Base-by-base conservation (phyloP, 2,797 vertebrate genomes). In the Hoplostethus atlanticus region DNA sequence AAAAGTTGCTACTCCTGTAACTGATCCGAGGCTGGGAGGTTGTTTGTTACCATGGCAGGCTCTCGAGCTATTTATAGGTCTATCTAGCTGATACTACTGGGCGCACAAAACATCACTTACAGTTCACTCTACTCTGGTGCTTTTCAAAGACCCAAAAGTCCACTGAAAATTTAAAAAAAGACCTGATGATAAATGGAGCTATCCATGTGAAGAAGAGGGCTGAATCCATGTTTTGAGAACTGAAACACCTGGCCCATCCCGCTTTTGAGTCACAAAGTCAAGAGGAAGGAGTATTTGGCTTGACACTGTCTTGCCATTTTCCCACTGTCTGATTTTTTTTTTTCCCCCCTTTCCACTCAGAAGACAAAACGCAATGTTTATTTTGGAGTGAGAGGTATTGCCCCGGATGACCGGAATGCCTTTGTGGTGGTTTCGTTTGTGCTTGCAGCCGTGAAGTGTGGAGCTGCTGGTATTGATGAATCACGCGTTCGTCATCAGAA, bases 1-100 rank as follows among this genome's bases (percentile, higher is more conserved):
- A 95, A 94, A 94, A 94, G 89, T 93, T 85, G 71, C 81, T 71
- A 79, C 86, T 90, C 86, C 84, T 84, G 90, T 91, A 94, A 94
- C 86, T 71, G 89, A 95, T 88, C 88, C 80, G 63, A 60, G 74
- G 81, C 79, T 57, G 77, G 79, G 81, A 70, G 80, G 76, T 81
- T 84, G 87, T 88, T 88, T 92, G 88, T 93, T 93, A 88, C 88
- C 89, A 89, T 90, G 85, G 89, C 76, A 84, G 87, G 73, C 77
- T 82, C 76, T 71, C 51, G 63, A 50, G 87, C 85, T 94, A 93
- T 94, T 93, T 92, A 92, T 93, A 94, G 84, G 65, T 74, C 73
- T 84, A 79, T 88, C 74, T 87, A 66, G 84, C 85, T 84, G 73
- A 55, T 81, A 81, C 71, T 64, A 68, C 73, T 71, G 71, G 72